Evolutionary conservation across 2,888 invertebrate species (phyloP), one percentile per base, ranked within the genome.

Genomic region (Parascotia fuliginaria): DNA sequence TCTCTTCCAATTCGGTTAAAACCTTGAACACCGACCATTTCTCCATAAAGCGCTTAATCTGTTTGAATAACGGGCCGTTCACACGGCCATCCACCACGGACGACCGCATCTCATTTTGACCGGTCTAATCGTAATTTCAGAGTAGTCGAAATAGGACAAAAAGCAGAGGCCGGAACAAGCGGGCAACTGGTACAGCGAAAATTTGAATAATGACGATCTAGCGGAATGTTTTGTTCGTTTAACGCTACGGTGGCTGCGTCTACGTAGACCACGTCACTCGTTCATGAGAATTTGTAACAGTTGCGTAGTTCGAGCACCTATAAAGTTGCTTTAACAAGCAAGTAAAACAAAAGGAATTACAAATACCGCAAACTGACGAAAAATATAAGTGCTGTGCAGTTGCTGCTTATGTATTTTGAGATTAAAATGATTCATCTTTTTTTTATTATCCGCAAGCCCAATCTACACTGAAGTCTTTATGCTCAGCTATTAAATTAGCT

Each of bases 141-240:
- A 89, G 77, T 78, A 57, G 61, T 77, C 74, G 71, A 91, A 91
- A 89, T 91, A 82, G 92, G 87, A 77, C 89, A 88, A 85, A 84
- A 89, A 83, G 73, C 88, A 87, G 75, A 75, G 85, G 81, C 90
- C 91, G 92, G 87, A 92, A 92, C 90, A 90, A 87, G 83, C 86
- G 81, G 89, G 88, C 86, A 89, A 88, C 85, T 89, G 75, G 91
- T 86, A 86, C 92, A 86, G 85, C 82, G 86, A 89, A 90, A 89
- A 90, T 91, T 90, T 89, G 84, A 89, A 89, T 92, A 90, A 91
- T 90, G 89, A 89, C 84, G 81, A 86, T 73, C 81, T 90, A 90
- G 91, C 90, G 92, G 90, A 83, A 77, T 85, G 77, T 77, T 85
- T 84, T 82, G 83, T 85, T 85, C 83, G 81, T 81, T 79, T 76